Evolutionary conservation across 2,113 vertebrate genomes (phyloP), one percentile per base, ranked within the genome.

Genomic region (Furnarius figulus): DNA sequence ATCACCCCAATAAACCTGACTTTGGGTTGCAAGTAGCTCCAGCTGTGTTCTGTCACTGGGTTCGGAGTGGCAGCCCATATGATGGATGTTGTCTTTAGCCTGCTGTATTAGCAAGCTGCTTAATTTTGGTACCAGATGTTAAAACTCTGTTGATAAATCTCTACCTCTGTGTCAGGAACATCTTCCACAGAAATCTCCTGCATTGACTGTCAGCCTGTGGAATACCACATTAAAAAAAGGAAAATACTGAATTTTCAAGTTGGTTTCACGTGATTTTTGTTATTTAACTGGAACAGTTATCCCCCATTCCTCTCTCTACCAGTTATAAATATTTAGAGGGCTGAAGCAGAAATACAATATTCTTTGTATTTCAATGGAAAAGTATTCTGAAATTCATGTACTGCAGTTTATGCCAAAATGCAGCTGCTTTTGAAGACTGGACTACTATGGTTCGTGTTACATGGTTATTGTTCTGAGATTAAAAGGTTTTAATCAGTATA

Each of bases 231-330:
- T 33, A 20, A 81, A 47, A 50, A 70, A 70, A 49, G 39, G 14
- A 14, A 46, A 5, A 24, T 21, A n/a, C 15, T 78, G 65, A 68
- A 56, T 85, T 91, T 61, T 58, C 61, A 12, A 24, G n/a, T 49
- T 63, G 50, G 3, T 70, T 56, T 66, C 40, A n/a, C 2, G 0
- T 20, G 6, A 2, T 37, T 63, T 77, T 70, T 68, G 9, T 63
- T 53, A 22, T 95, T 90, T 52, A 20, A 12, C 10, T 49, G 33
- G n/a, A 81, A 63, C 10, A 40, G 5, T 44, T 18, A 30, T 35
- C 7, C 52, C 11, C 9, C 0, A 0, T 87, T 90, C 37, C n/a
- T 53, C 40, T 68, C n/a, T 19, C 4, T 50, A 25, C 22, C 4
- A 11, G 35, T 55, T 66, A 9, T 11, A 42, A 53, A 24, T 63